phyloP scores from a whole-genome alignment of 2,797 vertebrate genomes.

The Gymnoscopelus braueri region DNA sequence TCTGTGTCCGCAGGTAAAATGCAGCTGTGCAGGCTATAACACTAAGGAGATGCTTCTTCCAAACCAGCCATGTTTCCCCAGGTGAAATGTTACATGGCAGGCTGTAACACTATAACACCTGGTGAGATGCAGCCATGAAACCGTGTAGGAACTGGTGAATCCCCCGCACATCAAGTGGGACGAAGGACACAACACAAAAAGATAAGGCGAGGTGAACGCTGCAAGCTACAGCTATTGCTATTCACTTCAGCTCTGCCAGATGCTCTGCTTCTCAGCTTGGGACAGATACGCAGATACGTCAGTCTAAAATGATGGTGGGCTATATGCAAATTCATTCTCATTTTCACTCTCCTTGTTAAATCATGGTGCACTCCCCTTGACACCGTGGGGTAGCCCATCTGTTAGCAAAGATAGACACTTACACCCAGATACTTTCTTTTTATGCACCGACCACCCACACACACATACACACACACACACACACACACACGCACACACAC shows the following conservation, averaged over 20 bases:
- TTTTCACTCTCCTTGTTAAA: slow-evolving; percentile 54
- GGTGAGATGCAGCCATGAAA: too few species aligned
- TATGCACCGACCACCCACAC: slow-evolving; percentile 39
- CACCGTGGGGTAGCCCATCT: slow-evolving; percentile 61
- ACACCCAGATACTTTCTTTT: slow-evolving; percentile 35
- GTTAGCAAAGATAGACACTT: slow-evolving; percentile 44
- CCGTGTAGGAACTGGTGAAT: slow-evolving; percentile 36
- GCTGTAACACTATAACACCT: too few species aligned
- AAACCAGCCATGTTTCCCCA: too few species aligned
- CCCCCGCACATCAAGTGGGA: slow-evolving; percentile 38
- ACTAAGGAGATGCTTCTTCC: too few species aligned
- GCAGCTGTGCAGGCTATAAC: slow-evolving; percentile 3
- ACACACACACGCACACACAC: slow-evolving; percentile 40
- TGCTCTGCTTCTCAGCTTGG: slow-evolving; percentile 44
- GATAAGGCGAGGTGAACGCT: slow-evolving; percentile 12
- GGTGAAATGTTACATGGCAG: too few species aligned
- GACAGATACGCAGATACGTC: slow-evolving; percentile 35
- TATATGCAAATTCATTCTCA: slow-evolving; percentile 57
- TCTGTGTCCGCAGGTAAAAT: slow-evolving; percentile 35
- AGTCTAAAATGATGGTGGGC: slow-evolving; percentile 39
- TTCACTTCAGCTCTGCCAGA: slow-evolving; percentile 54
- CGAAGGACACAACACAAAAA: slow-evolving; percentile 25
- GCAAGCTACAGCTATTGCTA: slow-evolving; percentile 8
- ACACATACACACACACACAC: slow-evolving; percentile 48
- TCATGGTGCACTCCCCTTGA: slow-evolving; percentile 33